Percentiles rank a stretch among this genome's conserved stretches.
These are phyloP conservation scores for Melanotaenia pygmaea DNA, from an alignment of 2,797 vertebrate genomes.

Conservation along the genomic window DNA sequence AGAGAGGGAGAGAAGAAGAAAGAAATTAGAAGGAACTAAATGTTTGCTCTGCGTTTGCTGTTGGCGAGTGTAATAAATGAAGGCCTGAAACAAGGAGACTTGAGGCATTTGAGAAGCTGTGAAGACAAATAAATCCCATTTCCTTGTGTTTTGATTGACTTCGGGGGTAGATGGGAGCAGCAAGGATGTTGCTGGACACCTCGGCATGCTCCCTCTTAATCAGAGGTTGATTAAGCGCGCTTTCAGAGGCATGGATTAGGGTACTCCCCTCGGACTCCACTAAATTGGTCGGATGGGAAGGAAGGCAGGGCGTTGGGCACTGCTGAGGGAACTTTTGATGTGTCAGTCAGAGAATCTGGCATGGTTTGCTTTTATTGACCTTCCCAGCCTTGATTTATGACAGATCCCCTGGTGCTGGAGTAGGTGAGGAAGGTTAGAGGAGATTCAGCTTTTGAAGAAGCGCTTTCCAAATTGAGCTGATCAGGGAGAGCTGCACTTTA, in stretches of 20 bases:
- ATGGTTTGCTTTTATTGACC: constrained; percentile 64
- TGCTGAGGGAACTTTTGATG: constrained; percentile 67
- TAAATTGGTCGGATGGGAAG: constrained; percentile 74
- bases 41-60: constrained; percentile 62
- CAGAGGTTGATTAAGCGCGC: constrained; percentile 73
- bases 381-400: constrained; percentile 75
- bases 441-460: constrained; percentile 66
- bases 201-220: constrained; percentile 68
- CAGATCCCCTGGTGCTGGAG: constrained; percentile 68
- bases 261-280: constrained; percentile 71
- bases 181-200: constrained; percentile 55
- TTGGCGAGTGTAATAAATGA: constrained; percentile 43
- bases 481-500: constrained; percentile 39
- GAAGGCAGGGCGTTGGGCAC: constrained; percentile 56
- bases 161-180: constrained; percentile 27
- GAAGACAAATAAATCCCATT: constrained; percentile 52
- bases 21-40: constrained; percentile 59
- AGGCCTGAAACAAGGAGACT: constrained; percentile 37
- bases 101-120: constrained; percentile 30
- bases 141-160: constrained; percentile 51
- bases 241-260: constrained; percentile 70
- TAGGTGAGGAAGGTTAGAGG: constrained; percentile 55
- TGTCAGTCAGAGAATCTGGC: constrained; percentile 63
- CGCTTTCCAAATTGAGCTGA: constrained; percentile 69
- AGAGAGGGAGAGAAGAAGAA: background rate